phyloP scores from a whole-genome alignment of 1,140 invertebrate species.

The Melipona quadrifasciata region DNA sequence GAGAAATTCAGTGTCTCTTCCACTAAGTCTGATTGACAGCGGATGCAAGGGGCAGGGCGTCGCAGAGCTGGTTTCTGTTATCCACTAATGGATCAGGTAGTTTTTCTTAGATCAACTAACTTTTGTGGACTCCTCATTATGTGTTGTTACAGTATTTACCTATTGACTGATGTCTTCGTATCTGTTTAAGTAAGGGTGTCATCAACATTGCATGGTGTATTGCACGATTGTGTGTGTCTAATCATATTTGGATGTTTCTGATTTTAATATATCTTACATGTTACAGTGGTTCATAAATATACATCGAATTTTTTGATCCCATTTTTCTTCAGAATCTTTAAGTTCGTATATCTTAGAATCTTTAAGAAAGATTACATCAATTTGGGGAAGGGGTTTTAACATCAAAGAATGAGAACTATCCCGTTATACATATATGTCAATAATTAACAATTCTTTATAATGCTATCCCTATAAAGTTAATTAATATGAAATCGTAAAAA shows the following conservation, averaged over 20 bases:
- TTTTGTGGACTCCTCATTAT: conserved; percentile 46
- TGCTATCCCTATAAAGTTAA: conserved; percentile 49
- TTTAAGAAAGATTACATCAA: background rate
- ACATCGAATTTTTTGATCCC: background rate
- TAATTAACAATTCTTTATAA: conserved; percentile 25
- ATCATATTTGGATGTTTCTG: conserved; percentile 33
- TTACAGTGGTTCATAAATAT: background rate
- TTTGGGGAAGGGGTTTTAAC: background rate
- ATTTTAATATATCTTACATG: conserved; percentile 12
- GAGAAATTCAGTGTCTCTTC: conserved; percentile 45
- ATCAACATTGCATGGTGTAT: conserved; percentile 51
- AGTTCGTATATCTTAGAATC: background rate
- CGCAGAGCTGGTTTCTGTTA: conserved; percentile 75
- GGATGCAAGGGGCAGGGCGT: conserved; percentile 61
- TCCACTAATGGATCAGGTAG: conserved; percentile 72
- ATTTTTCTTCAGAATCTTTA: background rate
- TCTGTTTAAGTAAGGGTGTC: conserved; percentile 44
- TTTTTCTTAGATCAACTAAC: conserved; percentile 55
- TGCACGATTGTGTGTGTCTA: conserved; percentile 37
- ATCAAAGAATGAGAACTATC: background rate
- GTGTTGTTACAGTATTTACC: conserved; percentile 59
- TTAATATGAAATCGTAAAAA: background rate
- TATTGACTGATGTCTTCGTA: conserved; percentile 47
- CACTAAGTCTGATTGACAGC: conserved; percentile 68
- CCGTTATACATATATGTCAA: conserved; percentile 3